A percentile compares a stretch with the other conserved stretches of the same genome.
These are phyloP conservation scores for Drosophila bocki DNA, from an alignment of 1,140 invertebrate species.

Conservation along the genomic window DNA sequence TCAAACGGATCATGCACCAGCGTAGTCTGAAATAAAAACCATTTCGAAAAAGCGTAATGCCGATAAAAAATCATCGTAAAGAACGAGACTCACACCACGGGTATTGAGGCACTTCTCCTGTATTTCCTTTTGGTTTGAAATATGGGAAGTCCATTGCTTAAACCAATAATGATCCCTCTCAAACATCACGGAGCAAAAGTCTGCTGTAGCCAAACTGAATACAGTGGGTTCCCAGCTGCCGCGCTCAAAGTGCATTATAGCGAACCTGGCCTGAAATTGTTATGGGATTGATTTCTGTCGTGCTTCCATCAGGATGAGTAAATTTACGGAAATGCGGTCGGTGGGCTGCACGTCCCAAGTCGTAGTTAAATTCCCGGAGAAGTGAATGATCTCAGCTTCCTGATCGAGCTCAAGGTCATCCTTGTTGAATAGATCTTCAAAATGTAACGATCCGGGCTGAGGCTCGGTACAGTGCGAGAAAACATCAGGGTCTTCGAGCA, in stretches of 20 bases:
- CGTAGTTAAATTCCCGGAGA: constrained; percentile 29
- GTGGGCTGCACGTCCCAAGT: constrained; percentile 49
- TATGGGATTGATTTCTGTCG: not conserved
- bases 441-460: constrained; percentile 21
- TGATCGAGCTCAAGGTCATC: constrained; percentile 11
- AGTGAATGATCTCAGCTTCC: constrained; percentile 24
- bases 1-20: constrained; percentile 58
- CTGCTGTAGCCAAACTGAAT: constrained; percentile 30
- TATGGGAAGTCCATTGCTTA: constrained; percentile 52
- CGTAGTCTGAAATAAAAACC: constrained; percentile 29
- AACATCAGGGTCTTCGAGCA: constrained; percentile 55
- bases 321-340: constrained; percentile 51
- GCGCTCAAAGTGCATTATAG: constrained; percentile 40
- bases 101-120: constrained; percentile 38
- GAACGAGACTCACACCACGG: constrained; percentile 47
- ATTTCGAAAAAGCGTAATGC: not conserved
- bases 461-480: constrained; percentile 41
- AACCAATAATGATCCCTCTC: constrained; percentile 59
- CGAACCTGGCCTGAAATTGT: constrained; percentile 20
- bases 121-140: constrained; percentile 29
- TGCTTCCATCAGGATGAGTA: not conserved
- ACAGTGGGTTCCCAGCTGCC: constrained; percentile 66
- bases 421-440: constrained; percentile 17
- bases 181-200: constrained; percentile 61
- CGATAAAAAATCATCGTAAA: not conserved